phyloP scores from a whole-genome alignment of 2,113 vertebrate genomes.

The Dasyornis broadbenti region DNA sequence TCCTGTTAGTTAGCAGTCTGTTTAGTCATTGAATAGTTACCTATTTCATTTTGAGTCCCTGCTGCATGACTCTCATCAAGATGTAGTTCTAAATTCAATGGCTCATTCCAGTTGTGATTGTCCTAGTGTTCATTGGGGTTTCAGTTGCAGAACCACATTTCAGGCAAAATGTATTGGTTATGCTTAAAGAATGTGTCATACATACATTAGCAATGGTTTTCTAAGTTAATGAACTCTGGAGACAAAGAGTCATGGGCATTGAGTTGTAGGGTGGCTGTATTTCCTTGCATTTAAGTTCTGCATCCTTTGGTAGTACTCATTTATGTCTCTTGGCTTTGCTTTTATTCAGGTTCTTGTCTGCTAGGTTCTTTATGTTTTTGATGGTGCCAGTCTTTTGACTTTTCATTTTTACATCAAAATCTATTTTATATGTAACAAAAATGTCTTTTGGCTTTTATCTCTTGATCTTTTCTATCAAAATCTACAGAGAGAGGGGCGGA shows the following conservation, averaged over 20 bases:
- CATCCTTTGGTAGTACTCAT: neutral
- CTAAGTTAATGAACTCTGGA: conserved; percentile 66
- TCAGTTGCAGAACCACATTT: conserved; percentile 58
- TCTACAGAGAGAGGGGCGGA: neutral
- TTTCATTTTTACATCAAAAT: neutral
- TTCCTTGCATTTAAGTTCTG: neutral
- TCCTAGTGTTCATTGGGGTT: conserved; percentile 37
- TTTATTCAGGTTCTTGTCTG: neutral
- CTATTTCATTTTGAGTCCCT: neutral
- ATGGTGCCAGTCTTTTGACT: neutral
- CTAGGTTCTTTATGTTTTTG: neutral
- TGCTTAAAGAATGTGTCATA: conserved; percentile 52
- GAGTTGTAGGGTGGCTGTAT: neutral
- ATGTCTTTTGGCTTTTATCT: neutral
- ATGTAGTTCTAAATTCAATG: neutral
- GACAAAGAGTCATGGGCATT: conserved; percentile 7
- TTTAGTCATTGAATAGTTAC: neutral
- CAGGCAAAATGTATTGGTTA: conserved; percentile 62
- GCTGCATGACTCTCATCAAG: neutral
- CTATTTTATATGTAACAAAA: conserved; percentile 1
- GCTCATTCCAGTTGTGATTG: neutral
- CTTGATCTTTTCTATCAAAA: conserved; percentile 32
- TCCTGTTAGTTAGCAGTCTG: neutral
- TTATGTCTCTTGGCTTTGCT: neutral
- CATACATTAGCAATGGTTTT: conserved; percentile 62